Conservation (phyloP, 2,113 vertebrate species). For the Elachura formosa region DNA sequence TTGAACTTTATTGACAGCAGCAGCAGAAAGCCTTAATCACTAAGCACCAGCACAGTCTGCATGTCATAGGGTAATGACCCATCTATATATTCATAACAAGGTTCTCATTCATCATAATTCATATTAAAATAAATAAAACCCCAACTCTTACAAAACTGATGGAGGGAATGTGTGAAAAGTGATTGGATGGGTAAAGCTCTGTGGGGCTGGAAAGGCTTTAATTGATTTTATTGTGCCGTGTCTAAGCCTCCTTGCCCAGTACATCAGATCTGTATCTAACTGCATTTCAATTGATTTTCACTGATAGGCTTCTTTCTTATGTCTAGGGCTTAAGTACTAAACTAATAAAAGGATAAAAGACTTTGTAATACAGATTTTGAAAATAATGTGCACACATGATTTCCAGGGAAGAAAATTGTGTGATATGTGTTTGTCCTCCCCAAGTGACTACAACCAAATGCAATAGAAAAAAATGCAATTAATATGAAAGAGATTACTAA, state of each 20-base stretch:
- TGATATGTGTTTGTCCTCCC: background rate
- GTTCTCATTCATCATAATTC: slow-evolving; percentile 77
- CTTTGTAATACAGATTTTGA: slow-evolving; percentile 75
- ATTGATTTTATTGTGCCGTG: slow-evolving; percentile 77
- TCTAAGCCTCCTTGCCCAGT: slow-evolving; percentile 68
- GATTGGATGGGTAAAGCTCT: slow-evolving; percentile 71
- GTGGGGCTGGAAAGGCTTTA: slow-evolving; percentile 69
- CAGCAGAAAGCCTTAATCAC: slow-evolving; percentile 68
- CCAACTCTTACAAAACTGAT: slow-evolving; percentile 67
- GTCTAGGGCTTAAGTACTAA: slow-evolving; percentile 78
- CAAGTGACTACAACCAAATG: background rate
- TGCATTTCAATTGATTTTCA: slow-evolving; percentile 84
- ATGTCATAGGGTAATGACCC: slow-evolving; percentile 72
- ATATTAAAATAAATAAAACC: slow-evolving; percentile 22
- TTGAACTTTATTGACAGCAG: slow-evolving; percentile 69
- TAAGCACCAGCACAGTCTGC: slow-evolving; percentile 46
- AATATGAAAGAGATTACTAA: background rate
- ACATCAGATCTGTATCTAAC: slow-evolving; percentile 79
- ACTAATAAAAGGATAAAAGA: slow-evolving; percentile 81
- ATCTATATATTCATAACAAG: slow-evolving; percentile 74
- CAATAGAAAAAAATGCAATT: background rate
- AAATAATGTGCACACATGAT: slow-evolving; percentile 64
- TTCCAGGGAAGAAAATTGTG: slow-evolving; percentile 33
- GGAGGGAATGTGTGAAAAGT: slow-evolving; percentile 75
- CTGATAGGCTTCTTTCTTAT: slow-evolving; percentile 80